Percentiles rank a stretch among this genome's conserved stretches.
Conservation (phyloP, 2,888 invertebrate species). For the Plebejus melissa region DNA sequence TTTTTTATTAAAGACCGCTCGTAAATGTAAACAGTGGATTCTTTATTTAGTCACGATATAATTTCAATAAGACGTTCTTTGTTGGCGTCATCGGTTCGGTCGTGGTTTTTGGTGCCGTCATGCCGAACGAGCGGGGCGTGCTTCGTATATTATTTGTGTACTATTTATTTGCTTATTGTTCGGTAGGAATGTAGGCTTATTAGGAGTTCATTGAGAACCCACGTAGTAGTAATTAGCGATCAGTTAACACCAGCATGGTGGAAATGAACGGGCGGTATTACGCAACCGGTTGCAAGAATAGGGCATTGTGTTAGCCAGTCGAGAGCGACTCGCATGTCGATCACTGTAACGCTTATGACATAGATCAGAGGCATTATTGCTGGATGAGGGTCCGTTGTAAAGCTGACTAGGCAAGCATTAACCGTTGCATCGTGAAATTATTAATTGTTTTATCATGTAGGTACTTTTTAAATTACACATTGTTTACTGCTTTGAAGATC, state of each 20-base stretch:
- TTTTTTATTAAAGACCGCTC: slow-evolving; percentile 26
- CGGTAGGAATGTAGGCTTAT: background rate
- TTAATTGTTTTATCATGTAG: background rate
- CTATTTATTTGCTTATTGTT: background rate
- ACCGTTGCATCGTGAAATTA: background rate
- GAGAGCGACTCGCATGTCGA: slow-evolving; percentile 17
- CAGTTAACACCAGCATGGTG: background rate
- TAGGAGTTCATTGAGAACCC: background rate
- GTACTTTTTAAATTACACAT: background rate
- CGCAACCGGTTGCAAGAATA: slow-evolving; percentile 8
- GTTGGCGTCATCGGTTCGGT: background rate
- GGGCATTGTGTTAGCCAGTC: slow-evolving; percentile 10
- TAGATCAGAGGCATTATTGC: slow-evolving; percentile 10
- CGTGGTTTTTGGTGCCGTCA: background rate
- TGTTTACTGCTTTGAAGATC: too few relatives aligned
- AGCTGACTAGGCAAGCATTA: background rate
- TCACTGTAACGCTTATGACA: slow-evolving; percentile 1
- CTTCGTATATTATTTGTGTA: background rate
- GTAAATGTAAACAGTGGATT: slow-evolving; percentile 13
- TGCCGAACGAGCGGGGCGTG: background rate
- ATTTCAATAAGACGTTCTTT: slow-evolving; percentile 4
- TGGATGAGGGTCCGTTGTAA: background rate
- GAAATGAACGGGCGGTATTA: slow-evolving; percentile 12
- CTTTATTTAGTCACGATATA: background rate
- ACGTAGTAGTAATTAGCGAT: background rate